Base-by-base conservation (phyloP, 2,113 vertebrate genomes). In the Haemorhous mexicanus region DNA sequence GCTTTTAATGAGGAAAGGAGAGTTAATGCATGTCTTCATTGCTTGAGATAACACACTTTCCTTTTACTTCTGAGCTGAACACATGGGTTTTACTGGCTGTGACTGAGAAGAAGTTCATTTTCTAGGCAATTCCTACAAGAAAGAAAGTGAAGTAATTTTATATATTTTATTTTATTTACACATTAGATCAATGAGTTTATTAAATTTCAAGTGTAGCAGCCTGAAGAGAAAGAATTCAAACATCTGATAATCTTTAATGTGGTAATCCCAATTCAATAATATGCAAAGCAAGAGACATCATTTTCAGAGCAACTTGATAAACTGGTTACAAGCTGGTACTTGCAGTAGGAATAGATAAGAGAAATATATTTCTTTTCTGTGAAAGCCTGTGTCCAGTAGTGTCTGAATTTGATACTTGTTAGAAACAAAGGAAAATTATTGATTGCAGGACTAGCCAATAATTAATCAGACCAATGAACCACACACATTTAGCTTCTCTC, bases 1-100 rank as follows among this genome's bases (percentile, higher is more conserved):
- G 81, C 50, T 92, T 94, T 87, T 97, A 95, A 96, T 87, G 83
- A 95, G 88, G 63, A n/a, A 77, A 73, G 77, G 76, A 73, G 67
- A 56, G 67, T 80, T 93, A 94, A 85, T 80, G 32, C 64, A 35
- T 90, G 56, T 87, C 89, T 93, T 96, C 90, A 44, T 79, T 95
- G 78, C 88, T 86, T 78, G 47, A 87, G 76, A 75, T 96, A 89
- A 78, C 49, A 75, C 56, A 75, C 19, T 76, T 81, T 24, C 67
- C 32, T 93, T 79, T 37, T 82, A 58, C 32, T 86, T 95, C 81
- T 91, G 73, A 95, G 39, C 23, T 69, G 61, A 70, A 35, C 53
- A 49, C 1, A 6, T 63, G 61, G 62, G n/a, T 68, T 91, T 95
- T 92, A 47, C 75, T 93, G 59, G n/a, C 55, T 86, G 13, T 82